phyloP scores from a whole-genome alignment of 2,797 vertebrate species.

The Toxotes lorentzi region DNA sequence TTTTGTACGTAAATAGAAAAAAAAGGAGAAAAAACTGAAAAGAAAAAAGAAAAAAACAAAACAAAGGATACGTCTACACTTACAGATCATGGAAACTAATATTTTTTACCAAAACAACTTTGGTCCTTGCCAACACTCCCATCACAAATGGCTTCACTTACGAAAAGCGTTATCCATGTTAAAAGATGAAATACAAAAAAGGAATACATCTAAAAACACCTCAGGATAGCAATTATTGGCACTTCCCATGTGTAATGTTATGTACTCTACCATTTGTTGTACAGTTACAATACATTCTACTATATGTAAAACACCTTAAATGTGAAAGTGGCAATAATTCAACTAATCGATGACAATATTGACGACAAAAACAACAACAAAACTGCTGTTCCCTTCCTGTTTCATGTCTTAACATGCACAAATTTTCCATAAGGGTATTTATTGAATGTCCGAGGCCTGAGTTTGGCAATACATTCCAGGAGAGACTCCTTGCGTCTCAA shows the following conservation, averaged over 20 bases:
- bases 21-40: conserved; percentile 44
- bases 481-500: conserved; percentile 81
- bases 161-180: conserved; percentile 82
- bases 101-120: conserved; percentile 86
- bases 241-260: conserved; percentile 87
- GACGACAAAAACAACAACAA: conserved; percentile 71
- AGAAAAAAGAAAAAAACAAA: conserved; percentile 59
- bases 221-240: conserved; percentile 86
- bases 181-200: conserved; percentile 88
- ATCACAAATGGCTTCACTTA: conserved; percentile 87
- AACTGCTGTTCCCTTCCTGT: conserved; percentile 82
- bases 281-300: conserved; percentile 87
- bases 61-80: conserved; percentile 86
- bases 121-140: conserved; percentile 90
- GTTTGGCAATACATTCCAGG: conserved; percentile 90
- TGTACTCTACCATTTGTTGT: conserved; percentile 84
- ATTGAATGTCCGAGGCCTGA: conserved; percentile 88
- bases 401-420: conserved; percentile 85
- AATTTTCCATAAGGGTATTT: conserved; percentile 80
- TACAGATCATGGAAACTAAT: conserved; percentile 88
- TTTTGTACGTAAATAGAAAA: conserved; percentile 84
- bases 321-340: conserved; percentile 89
- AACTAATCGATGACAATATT: conserved; percentile 79
- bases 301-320: conserved; percentile 85
- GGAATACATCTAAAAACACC: conserved; percentile 83